Conservation (phyloP, 2,113 vertebrate species). For the Colistium nudipinnis region DNA sequence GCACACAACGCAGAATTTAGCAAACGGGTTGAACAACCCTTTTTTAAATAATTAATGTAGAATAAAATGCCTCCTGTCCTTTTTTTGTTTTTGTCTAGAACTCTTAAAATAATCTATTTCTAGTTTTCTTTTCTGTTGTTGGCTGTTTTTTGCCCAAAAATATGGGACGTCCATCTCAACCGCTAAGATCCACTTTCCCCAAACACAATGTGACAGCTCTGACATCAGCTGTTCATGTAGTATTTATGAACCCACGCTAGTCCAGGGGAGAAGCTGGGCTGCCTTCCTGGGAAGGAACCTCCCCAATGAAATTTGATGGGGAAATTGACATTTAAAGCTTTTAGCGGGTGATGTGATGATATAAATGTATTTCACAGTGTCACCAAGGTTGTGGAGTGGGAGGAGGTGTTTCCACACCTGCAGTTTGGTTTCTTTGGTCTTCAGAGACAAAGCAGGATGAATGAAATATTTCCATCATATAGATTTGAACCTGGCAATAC, state of each 20-base stretch:
- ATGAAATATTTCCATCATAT: not conserved
- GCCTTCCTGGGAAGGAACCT: not conserved
- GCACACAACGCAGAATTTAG: not conserved
- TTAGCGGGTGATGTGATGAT: not conserved
- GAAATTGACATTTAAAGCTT: not conserved
- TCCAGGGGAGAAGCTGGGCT: not conserved
- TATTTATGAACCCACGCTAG: constrained; percentile 8
- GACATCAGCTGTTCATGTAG: constrained; percentile 1
- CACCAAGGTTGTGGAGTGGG: not conserved
- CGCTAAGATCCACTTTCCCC: not conserved
- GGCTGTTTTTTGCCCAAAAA: not conserved
- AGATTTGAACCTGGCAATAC: not conserved
- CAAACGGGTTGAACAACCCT: too few species aligned
- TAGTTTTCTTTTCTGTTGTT: not conserved
- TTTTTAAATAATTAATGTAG: too few species aligned
- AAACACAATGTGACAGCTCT: not conserved
- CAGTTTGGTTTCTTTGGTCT: not conserved
- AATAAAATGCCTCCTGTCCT: not conserved
- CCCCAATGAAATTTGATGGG: not conserved
- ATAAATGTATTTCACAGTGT: not conserved
- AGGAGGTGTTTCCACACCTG: not conserved
- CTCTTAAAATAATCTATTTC: not conserved
- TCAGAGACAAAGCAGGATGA: not conserved
- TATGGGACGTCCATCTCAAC: not conserved
- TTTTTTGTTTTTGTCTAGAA: not conserved